A percentile compares a stretch with the other conserved stretches of the same genome.
Evolutionary conservation across 2,113 vertebrate genomes (phyloP).

Genomic region (Chaetops frenatus): DNA sequence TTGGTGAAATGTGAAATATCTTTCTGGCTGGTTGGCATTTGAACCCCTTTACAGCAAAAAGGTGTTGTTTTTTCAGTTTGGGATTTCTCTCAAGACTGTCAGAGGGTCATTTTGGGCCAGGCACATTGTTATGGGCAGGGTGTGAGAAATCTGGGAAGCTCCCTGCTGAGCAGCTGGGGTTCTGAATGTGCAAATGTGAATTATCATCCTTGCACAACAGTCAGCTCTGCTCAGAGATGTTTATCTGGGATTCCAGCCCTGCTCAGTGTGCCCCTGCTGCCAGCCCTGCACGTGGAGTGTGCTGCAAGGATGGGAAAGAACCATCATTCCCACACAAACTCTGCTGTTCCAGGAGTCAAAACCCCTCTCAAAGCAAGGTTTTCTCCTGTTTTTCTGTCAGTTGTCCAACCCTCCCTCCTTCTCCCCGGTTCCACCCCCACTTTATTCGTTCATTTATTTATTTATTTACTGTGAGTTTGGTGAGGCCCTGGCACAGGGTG

Average conservation of each 20-base stretch:
- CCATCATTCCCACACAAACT: background rate
- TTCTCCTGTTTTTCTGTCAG: background rate
- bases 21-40: background rate
- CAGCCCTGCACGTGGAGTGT: background rate
- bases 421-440: rapidly evolving
- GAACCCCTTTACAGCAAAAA: background rate
- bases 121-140: background rate
- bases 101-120: background rate
- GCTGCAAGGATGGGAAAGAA: background rate
- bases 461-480: background rate
- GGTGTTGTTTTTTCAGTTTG: background rate
- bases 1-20: background rate
- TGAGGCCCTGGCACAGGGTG: background rate
- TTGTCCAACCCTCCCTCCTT: background rate
- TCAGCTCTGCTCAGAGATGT: background rate
- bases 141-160: background rate
- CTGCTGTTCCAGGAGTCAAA: background rate
- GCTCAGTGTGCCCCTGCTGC: background rate
- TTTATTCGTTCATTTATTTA: background rate
- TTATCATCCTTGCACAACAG: background rate
- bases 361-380: background rate
- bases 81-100: background rate
- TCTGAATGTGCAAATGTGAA: background rate
- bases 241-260: background rate
- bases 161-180: background rate